phyloP scores from a whole-genome alignment of 1,140 invertebrate species.

The Olivierus martensii region DNA sequence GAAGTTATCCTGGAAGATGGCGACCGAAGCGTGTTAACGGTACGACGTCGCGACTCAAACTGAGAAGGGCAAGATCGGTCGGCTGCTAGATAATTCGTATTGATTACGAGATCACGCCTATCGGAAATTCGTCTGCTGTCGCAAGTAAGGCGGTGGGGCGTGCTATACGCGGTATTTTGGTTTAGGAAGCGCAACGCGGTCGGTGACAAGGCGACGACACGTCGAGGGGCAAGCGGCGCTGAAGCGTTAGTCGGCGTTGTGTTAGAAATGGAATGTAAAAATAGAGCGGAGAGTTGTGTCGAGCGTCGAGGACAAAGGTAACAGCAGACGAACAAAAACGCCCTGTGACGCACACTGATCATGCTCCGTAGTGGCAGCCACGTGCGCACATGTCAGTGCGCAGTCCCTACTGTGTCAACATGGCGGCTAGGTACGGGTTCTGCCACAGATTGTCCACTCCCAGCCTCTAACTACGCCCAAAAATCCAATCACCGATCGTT shows the following conservation, averaged over 20 bases:
- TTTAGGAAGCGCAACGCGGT: no score
- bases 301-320: background rate
- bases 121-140: slow-evolving; percentile 20
- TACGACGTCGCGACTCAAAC: no score
- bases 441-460: slow-evolving; percentile 25
- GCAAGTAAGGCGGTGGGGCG: background rate
- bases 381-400: background rate
- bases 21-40: no score
- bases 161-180: background rate
- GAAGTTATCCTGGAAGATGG: no score
- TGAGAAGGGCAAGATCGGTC: no score
- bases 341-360: no score
- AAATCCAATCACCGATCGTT: slow-evolving; percentile 9
- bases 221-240: background rate
- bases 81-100: slow-evolving; percentile 1
- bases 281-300: background rate
- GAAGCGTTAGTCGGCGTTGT: background rate
- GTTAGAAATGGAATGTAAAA: background rate
- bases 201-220: background rate
- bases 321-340: background rate
- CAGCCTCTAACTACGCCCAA: slow-evolving; percentile 26
- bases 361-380: no score
- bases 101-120: slow-evolving; percentile 20
- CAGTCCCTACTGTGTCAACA: slow-evolving; percentile 19
- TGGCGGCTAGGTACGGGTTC: slow-evolving; percentile 27